Evolutionary conservation across 2,888 invertebrate genomes (phyloP), one percentile per base, ranked within the genome.

Genomic region (Sminthurides aquaticus): DNA sequence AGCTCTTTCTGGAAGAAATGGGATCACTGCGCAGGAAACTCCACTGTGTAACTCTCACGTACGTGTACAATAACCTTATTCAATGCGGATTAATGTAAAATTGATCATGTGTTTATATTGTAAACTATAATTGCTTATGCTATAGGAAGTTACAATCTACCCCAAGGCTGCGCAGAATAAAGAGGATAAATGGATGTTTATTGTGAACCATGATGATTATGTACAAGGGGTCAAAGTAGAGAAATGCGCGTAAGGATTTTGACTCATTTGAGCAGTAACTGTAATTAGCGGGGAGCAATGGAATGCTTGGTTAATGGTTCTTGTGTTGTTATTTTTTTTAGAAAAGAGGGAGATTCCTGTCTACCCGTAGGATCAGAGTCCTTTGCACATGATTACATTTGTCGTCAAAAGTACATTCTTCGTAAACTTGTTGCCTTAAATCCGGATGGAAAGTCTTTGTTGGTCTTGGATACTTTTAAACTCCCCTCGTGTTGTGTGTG

Each of bases 401-500:
- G 87, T 76, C 80, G 81, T 56, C 87, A 87, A 76, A 85, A 84
- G 75, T 84, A 78, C 75, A 81, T 84, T 49, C 82, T 82, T 69
- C 77, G 83, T 49, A 80, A 82, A 69, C 74, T 85, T 64, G 75
- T 84, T 22, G 83, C 85, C 0, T 71, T 87, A 0, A 80, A 74
- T 56, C 75, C 75, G 24, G 74, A 75, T 8, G 76, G 76, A 54
- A 76, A 76, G 56, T 75, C 74, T 26, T 74, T 72, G 52, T 66
- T 71, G 29, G 75, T 72, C 52, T 66, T 71, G 29, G 75, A 75
- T 62, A 69, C 74, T 20, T 75, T 75, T 56, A 68, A 81, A 73
- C 79, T 90, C 60, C 90, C 90, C 1, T 86, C 87, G 25, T 89
- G 89, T 74, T 90, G 90, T 76, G 85, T 87, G 60, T 90, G 90